These are phyloP conservation scores for Aphodius sticticus DNA, from an alignment of 2,888 invertebrate genomes.

Conservation along the genomic window DNA sequence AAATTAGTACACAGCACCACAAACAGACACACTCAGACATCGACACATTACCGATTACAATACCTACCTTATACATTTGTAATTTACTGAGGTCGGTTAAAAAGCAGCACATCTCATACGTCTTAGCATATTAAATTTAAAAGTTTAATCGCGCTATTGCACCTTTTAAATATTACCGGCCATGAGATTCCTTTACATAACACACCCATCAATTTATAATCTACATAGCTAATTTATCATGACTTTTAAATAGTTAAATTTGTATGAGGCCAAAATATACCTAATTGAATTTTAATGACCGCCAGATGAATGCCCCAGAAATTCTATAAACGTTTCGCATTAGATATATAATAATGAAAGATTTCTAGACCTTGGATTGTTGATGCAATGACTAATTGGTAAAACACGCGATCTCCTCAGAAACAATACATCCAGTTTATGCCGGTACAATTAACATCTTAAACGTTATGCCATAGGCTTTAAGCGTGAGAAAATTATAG, in stretches of 20 bases:
- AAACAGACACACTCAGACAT: too few relatives aligned
- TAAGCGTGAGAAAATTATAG: background rate
- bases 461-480: background rate
- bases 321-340: background rate
- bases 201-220: background rate
- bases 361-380: background rate
- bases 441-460: background rate
- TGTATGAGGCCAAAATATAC: background rate
- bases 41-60: too few relatives aligned
- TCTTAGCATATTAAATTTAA: background rate
- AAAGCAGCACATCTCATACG: too few relatives aligned
- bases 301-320: background rate
- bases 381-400: slow-evolving; percentile 4
- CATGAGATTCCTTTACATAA: slow-evolving; percentile 4
- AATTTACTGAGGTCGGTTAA: too few relatives aligned
- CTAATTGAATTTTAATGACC: slow-evolving; percentile 4
- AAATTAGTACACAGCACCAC: too few relatives aligned
- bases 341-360: background rate
- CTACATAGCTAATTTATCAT: background rate
- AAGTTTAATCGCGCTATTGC: background rate
- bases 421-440: slow-evolving; percentile 4
- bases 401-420: background rate
- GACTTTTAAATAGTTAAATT: background rate
- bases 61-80: too few relatives aligned
- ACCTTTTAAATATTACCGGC: background rate